Evolutionary conservation across 2,797 vertebrate genomes (phyloP).

Genomic region (Sciurus carolinensis): DNA sequence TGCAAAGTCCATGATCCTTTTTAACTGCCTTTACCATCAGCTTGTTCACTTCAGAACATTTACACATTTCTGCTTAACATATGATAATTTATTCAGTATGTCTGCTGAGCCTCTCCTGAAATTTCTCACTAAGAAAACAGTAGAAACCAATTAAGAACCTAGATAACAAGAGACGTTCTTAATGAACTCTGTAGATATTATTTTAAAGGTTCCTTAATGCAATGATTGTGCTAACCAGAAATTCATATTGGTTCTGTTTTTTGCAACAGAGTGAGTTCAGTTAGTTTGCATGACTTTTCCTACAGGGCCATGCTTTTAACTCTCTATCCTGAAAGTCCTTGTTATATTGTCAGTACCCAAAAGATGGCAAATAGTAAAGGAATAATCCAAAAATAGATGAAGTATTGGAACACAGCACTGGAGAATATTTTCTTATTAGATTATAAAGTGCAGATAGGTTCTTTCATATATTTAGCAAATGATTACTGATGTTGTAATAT

Average conservation of each 20-base stretch:
- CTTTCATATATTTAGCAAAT: slow-evolving; percentile 7
- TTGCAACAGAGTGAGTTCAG: slow-evolving; percentile 53
- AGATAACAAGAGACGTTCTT: slow-evolving; percentile 81
- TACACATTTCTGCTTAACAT: slow-evolving; percentile 76
- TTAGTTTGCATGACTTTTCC: slow-evolving; percentile 34
- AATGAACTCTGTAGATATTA: slow-evolving; percentile 76
- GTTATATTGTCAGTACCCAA: slow-evolving; percentile 6
- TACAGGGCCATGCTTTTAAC: background rate
- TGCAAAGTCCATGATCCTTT: slow-evolving; percentile 71
- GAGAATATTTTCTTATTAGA: background rate
- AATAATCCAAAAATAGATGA: background rate
- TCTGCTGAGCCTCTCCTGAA: slow-evolving; percentile 72
- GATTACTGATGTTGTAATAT: background rate
- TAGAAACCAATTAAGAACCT: slow-evolving; percentile 82
- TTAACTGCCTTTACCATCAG: slow-evolving; percentile 69
- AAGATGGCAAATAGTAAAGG: background rate
- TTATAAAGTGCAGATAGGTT: background rate
- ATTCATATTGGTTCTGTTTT: slow-evolving; percentile 47
- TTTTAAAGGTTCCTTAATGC: slow-evolving; percentile 63
- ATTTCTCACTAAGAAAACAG: slow-evolving; percentile 80
- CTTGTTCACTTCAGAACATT: slow-evolving; percentile 75
- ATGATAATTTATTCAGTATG: slow-evolving; percentile 86
- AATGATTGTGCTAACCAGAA: slow-evolving; percentile 58
- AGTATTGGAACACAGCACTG: background rate
- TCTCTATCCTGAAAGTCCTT: slow-evolving; percentile 7